Conservation (phyloP, 1,140 invertebrate species). For the Aphis gossypii region DNA sequence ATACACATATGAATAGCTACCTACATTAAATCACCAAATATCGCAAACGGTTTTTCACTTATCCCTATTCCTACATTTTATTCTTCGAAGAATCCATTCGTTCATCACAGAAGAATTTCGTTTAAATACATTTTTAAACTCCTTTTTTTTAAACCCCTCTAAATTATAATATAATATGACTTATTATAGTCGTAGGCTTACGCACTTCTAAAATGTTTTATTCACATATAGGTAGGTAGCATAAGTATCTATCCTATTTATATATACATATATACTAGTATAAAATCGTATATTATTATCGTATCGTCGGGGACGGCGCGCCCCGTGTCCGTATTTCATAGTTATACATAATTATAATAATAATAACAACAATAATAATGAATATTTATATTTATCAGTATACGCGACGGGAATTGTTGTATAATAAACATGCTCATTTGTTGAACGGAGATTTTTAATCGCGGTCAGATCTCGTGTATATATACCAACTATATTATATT, state of each 20-base stretch:
- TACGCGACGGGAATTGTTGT: background rate
- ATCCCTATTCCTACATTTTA: background rate
- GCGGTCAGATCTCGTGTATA: background rate
- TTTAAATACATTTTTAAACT: background rate
- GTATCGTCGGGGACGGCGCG: background rate
- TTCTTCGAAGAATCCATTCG: background rate
- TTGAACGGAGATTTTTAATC: background rate
- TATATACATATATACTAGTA: background rate
- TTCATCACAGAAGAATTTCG: background rate
- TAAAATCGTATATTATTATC: conserved; percentile 8
- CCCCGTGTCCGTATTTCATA: background rate
- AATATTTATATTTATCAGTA: background rate
- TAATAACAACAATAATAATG: background rate
- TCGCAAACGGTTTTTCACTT: too few species aligned
- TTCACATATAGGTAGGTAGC: background rate
- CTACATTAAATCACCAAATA: too few species aligned
- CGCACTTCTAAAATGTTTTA: background rate
- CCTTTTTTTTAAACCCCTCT: background rate
- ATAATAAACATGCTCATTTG: background rate
- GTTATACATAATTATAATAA: background rate
- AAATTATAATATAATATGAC: background rate
- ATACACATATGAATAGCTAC: too few species aligned
- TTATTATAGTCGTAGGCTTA: background rate
- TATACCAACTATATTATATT: background rate
- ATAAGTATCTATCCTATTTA: background rate